Percentiles rank a stretch among this genome's conserved stretches.
phyloP scores from a whole-genome alignment of 2,113 vertebrate species.

The Rhinoptilus africanus region DNA sequence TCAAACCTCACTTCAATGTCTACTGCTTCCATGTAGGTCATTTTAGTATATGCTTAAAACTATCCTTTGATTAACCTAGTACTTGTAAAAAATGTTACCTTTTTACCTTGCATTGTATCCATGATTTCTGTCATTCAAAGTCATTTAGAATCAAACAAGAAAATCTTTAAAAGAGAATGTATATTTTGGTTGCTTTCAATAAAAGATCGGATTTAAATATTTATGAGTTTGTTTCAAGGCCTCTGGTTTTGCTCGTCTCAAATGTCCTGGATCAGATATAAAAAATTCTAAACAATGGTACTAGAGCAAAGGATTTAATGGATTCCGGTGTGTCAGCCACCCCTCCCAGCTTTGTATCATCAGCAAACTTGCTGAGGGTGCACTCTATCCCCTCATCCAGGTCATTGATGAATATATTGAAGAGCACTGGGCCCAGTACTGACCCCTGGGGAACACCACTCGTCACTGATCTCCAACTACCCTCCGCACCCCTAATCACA shows the following conservation, averaged over 20 bases:
- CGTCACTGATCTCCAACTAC: too few species aligned
- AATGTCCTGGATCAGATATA: background rate
- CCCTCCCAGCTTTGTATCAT: too few species aligned
- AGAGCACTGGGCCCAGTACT: too few species aligned
- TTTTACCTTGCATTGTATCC: background rate
- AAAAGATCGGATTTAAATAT: background rate
- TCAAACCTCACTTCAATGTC: background rate
- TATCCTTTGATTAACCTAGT: background rate
- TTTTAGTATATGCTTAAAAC: background rate
- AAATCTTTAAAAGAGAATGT: background rate
- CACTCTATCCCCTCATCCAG: too few species aligned
- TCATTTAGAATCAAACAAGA: background rate
- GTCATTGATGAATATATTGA: too few species aligned
- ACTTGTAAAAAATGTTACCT: background rate
- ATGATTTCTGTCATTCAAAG: background rate
- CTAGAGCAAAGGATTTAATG: background rate
- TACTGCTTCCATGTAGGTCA: background rate
- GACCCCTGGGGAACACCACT: too few species aligned
- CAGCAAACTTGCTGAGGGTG: too few species aligned
- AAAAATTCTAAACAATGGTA: fast-evolving
- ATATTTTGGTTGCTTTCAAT: background rate
- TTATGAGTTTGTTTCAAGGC: background rate
- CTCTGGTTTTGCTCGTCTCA: background rate
- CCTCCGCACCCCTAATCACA: too few species aligned
- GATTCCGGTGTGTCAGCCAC: too few species aligned